Percentiles rank a stretch among this genome's conserved stretches.
These are phyloP conservation scores for Agriopis aurantiaria DNA, from an alignment of 2,888 invertebrate genomes.

Conservation along the genomic window DNA sequence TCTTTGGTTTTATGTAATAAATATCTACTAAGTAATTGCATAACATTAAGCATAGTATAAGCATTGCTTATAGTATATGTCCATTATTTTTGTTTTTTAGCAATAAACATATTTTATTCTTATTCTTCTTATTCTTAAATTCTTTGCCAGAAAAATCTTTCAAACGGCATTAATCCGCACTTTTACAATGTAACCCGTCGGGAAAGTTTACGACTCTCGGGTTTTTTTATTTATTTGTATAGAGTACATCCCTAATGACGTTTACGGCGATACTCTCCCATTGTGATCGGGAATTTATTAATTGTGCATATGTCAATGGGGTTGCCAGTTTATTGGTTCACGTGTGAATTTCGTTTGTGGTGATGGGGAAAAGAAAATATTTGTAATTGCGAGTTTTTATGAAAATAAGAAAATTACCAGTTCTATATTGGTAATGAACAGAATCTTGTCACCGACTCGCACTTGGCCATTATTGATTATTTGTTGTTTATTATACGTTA, in stretches of 20 bases:
- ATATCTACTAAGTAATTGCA: background rate
- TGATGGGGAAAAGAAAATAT: background rate
- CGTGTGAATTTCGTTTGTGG: slow-evolving; percentile 12
- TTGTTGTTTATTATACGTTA: too few relatives aligned
- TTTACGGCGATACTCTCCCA: slow-evolving; percentile 46
- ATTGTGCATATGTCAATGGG: slow-evolving; percentile 17
- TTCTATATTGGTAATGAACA: too few relatives aligned
- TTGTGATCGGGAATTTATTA: slow-evolving; percentile 25
- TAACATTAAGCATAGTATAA: too few relatives aligned
- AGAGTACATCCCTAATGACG: slow-evolving; percentile 29
- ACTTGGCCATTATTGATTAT: too few relatives aligned
- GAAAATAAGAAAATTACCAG: too few relatives aligned
- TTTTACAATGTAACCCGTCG: slow-evolving; percentile 57
- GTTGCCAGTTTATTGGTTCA: slow-evolving; percentile 18
- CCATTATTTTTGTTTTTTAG: too few relatives aligned
- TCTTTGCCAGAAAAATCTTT: slow-evolving; percentile 60
- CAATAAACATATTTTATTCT: too few relatives aligned
- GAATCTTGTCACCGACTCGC: too few relatives aligned
- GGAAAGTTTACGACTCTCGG: slow-evolving; percentile 60
- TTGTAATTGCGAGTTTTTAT: background rate
- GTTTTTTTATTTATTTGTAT: slow-evolving; percentile 47
- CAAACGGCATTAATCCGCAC: slow-evolving; percentile 62
- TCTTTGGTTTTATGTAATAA: too few relatives aligned
- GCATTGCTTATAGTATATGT: too few relatives aligned
- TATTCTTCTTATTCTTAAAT: too few relatives aligned